Evolutionary conservation across 2,113 vertebrate genomes (phyloP), one percentile per base, ranked within the genome.

Genomic region (Heteronetta atricapilla): DNA sequence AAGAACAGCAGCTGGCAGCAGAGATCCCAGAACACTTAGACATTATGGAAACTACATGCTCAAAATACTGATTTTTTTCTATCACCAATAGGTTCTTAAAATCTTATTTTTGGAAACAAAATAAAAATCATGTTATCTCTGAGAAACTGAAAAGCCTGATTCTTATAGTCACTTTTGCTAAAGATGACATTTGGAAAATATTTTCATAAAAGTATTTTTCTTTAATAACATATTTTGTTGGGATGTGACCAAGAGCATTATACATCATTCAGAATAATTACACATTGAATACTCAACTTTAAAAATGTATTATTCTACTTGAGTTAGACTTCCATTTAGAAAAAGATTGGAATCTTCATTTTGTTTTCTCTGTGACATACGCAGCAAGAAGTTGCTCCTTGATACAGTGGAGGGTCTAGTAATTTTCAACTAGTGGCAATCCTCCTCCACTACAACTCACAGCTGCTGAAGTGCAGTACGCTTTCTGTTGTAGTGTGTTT

Each of bases 1-100:
- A 58, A 66, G 42, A 94, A 56, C 79, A 86, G 83, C 77, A 89
- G 59, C 67, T 88, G 62, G 66, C 76, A 90, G 59, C 56, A 77
- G 83, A 91, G 56, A 81, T 68, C 62, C 42, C 83, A 90, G 19
- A 86, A 90, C 28, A 38, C n/a, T 70, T 28, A 46, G 22, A 42
- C 92, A 48, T 36, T 46, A 13, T 4, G 36, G 55, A 77, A 79
- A 9, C 2, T 33, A 33, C 62, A 50, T 17, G 5, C 26, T 88
- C 42, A 6, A 63, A 59, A 48, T 31, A 52, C 13, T 52, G 36
- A 15, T 67, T 86, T 1, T 56, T 50, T 70, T 60, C 19, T 46
- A 86, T 21, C 22, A 79, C 12, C 6, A 52, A 21, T 5, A 78
- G 20, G 10, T 28, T 67, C 53, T 66, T 88, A 69, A 91, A 69